Evolutionary conservation across 2,113 vertebrate species (phyloP).

Genomic region (Muscicapa adusta): DNA sequence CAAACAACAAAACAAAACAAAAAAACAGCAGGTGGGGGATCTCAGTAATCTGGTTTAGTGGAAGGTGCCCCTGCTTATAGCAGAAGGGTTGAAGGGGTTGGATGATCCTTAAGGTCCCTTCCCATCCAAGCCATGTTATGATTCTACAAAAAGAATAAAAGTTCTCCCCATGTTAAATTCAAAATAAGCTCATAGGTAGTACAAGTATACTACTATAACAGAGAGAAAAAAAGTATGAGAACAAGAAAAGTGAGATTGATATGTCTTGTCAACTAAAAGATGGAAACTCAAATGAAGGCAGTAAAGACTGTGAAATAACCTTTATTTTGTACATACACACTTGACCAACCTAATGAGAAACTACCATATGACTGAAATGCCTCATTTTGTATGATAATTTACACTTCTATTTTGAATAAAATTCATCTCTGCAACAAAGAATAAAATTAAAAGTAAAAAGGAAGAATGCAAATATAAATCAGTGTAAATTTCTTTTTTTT

Average conservation of each 20-base stretch:
- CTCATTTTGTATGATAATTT: background rate
- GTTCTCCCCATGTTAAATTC: fast-evolving
- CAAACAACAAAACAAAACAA: no score
- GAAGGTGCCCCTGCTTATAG: no score
- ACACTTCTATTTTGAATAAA: background rate
- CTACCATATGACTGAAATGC: background rate
- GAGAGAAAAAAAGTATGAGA: background rate
- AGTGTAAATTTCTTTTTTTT: background rate
- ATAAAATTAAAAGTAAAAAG: background rate
- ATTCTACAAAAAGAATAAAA: background rate
- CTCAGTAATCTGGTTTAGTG: no score
- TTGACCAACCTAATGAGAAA: background rate
- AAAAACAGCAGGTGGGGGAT: no score
- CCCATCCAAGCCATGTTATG: background rate
- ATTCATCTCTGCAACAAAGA: background rate
- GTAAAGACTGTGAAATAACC: background rate
- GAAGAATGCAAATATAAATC: background rate
- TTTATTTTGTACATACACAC: background rate
- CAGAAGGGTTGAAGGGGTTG: background rate
- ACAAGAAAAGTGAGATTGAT: background rate
- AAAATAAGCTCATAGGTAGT: background rate
- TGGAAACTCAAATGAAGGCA: background rate
- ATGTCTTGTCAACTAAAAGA: background rate
- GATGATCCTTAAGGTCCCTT: background rate
- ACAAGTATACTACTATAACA: background rate